Evolutionary conservation across 2,888 invertebrate genomes (phyloP), one percentile per base, ranked within the genome.

Genomic region (Coenonympha glycerion): DNA sequence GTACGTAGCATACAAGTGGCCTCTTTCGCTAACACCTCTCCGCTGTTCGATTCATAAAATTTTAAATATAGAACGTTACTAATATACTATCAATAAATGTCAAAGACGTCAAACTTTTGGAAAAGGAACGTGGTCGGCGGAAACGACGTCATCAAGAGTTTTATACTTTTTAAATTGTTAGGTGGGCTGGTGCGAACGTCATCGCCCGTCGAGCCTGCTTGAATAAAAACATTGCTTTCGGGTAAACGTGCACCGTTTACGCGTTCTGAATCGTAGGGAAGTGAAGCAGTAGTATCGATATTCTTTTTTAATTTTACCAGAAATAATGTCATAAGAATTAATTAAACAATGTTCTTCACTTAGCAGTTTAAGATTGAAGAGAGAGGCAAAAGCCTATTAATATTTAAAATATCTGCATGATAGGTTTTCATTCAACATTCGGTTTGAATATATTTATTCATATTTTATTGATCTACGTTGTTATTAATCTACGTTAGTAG

Each of bases 171-270:
- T 67, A 66, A 71, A 76, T 74, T 69, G 71, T 69, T 67, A 63
- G 53, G 58, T 60, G 58, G 68, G 61, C 71, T 68, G 71, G 71
- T 61, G 57, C 56, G 62, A 66, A 66, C 73, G 69, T 72, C 74
- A 71, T 67, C 71, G 63, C 64, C 61, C 61, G 61, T 62, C 59
- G 57, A 66, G 64, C 61, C 63, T 61, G 71, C 66, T 68, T 63
- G 65, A 65, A 75, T 76, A 74, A 80, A 75, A 82, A 82, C 81
- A 80, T 61, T 62, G 63, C 64, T 64, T 66, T 70, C 70, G 71
- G 69, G 73, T 79, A 64, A 65, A 64, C 65, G 60, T 51, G 59
- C 60, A 62, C 49, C 64, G 76, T 73, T 77, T 79, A 79, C 74
- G 72, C 73, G 70, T 67, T 71, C 76, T 67, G 68, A 73, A 73